Conservation (phyloP, 2,113 vertebrate species). For the Microcebus jonahi region DNA sequence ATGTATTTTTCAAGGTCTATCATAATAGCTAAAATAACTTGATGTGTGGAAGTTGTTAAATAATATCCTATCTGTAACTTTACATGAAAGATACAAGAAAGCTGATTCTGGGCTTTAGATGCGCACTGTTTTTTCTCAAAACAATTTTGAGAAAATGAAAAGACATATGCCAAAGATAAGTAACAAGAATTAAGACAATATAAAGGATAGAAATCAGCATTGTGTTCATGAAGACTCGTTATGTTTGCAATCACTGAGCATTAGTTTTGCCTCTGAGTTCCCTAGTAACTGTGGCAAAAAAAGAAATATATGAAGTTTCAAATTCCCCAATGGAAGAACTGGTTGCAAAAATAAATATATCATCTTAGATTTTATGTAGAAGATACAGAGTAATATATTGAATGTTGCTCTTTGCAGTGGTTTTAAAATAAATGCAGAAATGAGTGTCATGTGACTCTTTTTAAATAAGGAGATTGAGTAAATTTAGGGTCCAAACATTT, state of each 20-base stretch:
- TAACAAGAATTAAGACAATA: background rate
- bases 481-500: conserved; percentile 13
- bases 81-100: background rate
- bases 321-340: background rate
- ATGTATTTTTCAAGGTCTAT: conserved; percentile 65
- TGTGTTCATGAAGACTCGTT: background rate
- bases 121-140: background rate
- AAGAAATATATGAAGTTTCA: background rate
- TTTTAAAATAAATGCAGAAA: background rate
- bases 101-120: background rate
- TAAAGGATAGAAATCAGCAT: background rate
- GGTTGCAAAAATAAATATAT: background rate
- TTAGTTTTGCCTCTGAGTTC: conserved; percentile 1
- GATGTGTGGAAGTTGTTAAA: conserved; percentile 10
- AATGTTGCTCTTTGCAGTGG: background rate
- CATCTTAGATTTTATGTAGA: background rate
- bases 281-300: background rate
- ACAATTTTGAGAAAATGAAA: conserved; percentile 4
- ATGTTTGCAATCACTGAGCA: background rate
- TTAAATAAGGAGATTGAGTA: background rate
- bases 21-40: background rate
- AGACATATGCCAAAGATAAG: background rate
- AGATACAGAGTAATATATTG: background rate
- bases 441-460: background rate
- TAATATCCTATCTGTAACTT: background rate